A percentile compares a stretch with the other conserved stretches of the same genome.
Evolutionary conservation across 2,113 vertebrate genomes (phyloP).

Genomic region (Dicrurus megarhynchus): DNA sequence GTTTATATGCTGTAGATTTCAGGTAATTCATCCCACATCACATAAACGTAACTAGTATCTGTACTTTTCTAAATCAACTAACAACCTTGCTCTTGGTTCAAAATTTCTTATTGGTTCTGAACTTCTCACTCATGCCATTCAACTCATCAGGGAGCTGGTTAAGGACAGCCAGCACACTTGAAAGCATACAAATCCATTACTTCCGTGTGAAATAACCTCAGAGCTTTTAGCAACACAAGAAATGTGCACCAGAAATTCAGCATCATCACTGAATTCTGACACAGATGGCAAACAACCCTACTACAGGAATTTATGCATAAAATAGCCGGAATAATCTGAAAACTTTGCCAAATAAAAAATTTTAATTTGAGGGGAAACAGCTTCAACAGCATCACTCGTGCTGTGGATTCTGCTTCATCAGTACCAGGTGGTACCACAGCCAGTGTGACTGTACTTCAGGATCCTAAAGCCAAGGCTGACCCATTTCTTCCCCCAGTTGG

Average conservation of each 20-base stretch:
- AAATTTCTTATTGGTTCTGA: neutral
- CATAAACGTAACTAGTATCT: neutral
- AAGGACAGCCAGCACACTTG: neutral
- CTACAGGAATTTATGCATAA: neutral
- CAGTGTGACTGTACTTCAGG: neutral
- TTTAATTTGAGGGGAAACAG: neutral
- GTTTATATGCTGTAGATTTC: neutral
- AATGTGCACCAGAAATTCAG: neutral
- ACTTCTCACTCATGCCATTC: neutral
- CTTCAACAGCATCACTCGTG: neutral
- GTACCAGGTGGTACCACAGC: neutral
- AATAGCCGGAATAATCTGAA: neutral
- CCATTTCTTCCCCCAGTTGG: too few relatives aligned
- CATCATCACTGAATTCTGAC: neutral
- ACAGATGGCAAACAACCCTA: rapidly evolving
- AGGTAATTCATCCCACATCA: neutral
- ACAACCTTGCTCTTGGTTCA: neutral
- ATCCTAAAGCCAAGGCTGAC: neutral
- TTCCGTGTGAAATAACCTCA: neutral
- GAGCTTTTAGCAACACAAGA: neutral
- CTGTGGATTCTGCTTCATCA: neutral
- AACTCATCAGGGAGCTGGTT: neutral
- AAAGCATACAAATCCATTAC: neutral
- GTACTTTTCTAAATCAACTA: neutral
- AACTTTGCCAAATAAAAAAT: neutral